These are phyloP conservation scores for Caenorhabditis angaria DNA, from an alignment of 2,888 invertebrate species.

Conservation along the genomic window DNA sequence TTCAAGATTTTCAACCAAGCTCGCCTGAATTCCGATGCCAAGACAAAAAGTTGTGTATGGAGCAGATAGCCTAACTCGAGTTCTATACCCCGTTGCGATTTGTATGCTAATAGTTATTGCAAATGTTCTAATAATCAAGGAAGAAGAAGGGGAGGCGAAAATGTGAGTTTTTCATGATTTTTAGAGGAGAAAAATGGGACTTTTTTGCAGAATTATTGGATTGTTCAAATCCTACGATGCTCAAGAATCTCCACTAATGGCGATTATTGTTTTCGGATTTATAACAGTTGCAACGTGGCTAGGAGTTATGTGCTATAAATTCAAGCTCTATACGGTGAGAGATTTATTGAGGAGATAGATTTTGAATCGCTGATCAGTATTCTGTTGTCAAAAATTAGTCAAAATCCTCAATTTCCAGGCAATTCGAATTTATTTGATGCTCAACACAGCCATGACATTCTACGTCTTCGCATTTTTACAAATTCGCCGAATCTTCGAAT, in stretches of 20 bases:
- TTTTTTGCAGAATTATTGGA: slow-evolving; percentile 21
- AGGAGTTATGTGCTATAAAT: slow-evolving; percentile 23
- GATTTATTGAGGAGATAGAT: background rate
- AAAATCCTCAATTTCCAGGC: slow-evolving; percentile 11
- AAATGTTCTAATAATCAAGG: slow-evolving; percentile 13
- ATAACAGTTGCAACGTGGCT: slow-evolving; percentile 15
- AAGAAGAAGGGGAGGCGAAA: background rate
- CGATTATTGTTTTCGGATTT: slow-evolving; percentile 15
- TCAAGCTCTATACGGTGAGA: slow-evolving; percentile 21
- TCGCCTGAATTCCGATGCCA: too few species aligned
- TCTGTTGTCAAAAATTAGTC: too few species aligned
- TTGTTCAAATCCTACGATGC: slow-evolving; percentile 29
- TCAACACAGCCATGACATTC: slow-evolving; percentile 8
- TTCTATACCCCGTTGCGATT: slow-evolving; percentile 25
- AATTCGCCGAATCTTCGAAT: slow-evolving; percentile 5
- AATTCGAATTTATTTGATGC: slow-evolving; percentile 10
- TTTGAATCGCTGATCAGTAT: background rate
- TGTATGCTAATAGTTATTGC: slow-evolving; percentile 31
- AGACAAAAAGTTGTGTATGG: slow-evolving; percentile 24
- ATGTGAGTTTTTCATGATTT: slow-evolving; percentile 11
- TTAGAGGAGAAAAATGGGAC: background rate
- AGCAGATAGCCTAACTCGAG: slow-evolving; percentile 16
- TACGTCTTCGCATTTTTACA: background rate
- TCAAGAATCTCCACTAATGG: slow-evolving; percentile 5
- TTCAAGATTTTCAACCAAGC: too few species aligned